These are phyloP conservation scores for Nyctibius grandis DNA, from an alignment of 2,797 vertebrate genomes.

Conservation along the genomic window DNA sequence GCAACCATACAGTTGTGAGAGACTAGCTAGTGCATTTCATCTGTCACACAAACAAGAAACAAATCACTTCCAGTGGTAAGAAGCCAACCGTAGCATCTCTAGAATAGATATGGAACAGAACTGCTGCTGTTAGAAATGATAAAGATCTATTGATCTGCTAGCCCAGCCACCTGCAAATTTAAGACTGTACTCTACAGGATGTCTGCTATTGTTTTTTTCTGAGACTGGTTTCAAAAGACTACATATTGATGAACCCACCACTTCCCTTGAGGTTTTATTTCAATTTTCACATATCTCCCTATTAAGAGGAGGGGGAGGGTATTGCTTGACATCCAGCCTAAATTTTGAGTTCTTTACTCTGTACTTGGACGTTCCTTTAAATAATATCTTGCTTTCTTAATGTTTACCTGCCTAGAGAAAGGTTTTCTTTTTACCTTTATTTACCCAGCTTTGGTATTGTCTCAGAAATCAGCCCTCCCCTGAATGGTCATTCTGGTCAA, in stretches of 20 bases:
- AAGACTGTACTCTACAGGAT: background rate
- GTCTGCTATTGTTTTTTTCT: background rate
- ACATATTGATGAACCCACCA: background rate
- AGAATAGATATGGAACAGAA: background rate
- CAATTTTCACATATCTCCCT: background rate
- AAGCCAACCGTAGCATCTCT: conserved; percentile 10
- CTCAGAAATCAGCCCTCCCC: background rate
- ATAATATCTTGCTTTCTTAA: background rate
- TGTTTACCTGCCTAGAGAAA: background rate
- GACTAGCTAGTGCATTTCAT: background rate
- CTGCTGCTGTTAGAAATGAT: background rate
- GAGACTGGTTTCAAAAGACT: background rate
- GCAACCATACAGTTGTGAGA: background rate
- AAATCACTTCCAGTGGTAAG: background rate
- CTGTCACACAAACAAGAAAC: conserved; percentile 25
- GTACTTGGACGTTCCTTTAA: background rate
- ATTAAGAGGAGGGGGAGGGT: background rate
- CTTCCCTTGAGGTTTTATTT: background rate
- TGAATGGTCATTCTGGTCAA: background rate
- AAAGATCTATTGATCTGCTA: conserved; percentile 25
- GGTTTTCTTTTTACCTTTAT: background rate
- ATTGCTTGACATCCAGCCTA: background rate
- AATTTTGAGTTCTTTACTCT: background rate
- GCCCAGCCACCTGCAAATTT: background rate
- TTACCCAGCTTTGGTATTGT: background rate